phyloP scores from a whole-genome alignment of 2,888 invertebrate genomes.

The Digitonthophagus gazella region DNA sequence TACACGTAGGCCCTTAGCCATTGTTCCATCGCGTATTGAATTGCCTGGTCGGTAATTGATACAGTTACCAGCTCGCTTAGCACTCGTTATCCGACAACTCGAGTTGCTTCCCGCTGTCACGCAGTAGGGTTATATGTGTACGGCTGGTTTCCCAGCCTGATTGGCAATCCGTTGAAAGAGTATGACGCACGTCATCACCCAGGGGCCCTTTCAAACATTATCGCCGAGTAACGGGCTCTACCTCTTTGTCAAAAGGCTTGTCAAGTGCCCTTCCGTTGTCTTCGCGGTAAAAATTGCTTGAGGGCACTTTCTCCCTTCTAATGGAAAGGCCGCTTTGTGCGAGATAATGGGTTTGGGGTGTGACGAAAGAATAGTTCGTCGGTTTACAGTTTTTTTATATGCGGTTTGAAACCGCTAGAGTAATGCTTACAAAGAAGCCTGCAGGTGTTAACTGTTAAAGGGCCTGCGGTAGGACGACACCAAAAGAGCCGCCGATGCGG shows the following conservation, averaged over 20 bases:
- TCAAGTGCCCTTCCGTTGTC: background rate
- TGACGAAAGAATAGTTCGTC: background rate
- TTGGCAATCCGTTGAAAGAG: no score
- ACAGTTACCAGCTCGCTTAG: background rate
- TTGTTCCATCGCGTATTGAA: background rate
- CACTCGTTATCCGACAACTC: background rate
- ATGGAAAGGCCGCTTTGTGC: background rate
- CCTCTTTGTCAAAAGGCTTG: background rate
- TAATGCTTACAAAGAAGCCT: background rate
- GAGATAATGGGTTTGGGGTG: background rate
- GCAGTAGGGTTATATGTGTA: background rate
- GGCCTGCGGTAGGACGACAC: background rate
- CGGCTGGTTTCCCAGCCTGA: background rate
- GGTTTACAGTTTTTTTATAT: background rate
- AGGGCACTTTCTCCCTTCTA: background rate
- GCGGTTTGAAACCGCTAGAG: background rate
- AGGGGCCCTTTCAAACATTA: background rate
- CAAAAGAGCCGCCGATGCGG: background rate
- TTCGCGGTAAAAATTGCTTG: background rate
- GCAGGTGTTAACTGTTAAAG: background rate
- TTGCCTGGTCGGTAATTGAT: background rate
- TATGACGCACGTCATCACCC: background rate
- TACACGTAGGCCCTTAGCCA: background rate
- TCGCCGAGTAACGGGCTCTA: background rate
- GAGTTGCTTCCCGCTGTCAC: background rate